phyloP scores from a whole-genome alignment of 2,113 vertebrate genomes.

The Bagarius yarrelli region DNA sequence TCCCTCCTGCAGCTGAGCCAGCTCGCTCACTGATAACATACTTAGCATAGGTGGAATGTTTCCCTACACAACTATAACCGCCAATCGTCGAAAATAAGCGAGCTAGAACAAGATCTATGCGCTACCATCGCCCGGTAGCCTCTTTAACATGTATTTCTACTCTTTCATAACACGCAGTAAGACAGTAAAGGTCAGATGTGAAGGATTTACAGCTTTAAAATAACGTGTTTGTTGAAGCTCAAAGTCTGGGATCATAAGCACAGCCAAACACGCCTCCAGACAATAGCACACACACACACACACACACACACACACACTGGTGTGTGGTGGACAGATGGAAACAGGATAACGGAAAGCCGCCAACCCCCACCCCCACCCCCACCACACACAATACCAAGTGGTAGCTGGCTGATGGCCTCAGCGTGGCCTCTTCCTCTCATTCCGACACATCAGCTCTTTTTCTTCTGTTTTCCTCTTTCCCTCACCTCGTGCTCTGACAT shows the following conservation, averaged over 20 bases:
- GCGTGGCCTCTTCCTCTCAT: conserved; percentile 37
- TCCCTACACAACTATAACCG: too few species aligned
- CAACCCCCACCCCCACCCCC: conserved; percentile 5
- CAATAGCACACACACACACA: neutral
- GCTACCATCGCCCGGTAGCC: too few species aligned
- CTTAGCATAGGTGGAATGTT: too few species aligned
- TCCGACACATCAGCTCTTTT: conserved; percentile 29
- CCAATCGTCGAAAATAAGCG: too few species aligned
- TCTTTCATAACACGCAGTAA: neutral
- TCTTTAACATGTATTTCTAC: neutral
- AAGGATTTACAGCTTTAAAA: neutral
- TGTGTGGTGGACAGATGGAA: conserved; percentile 31
- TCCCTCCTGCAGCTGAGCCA: too few species aligned
- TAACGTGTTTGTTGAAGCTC: neutral
- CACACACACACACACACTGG: conserved; percentile 27
- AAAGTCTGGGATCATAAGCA: neutral
- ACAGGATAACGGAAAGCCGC: conserved; percentile 30
- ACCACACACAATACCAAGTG: conserved; percentile 18
- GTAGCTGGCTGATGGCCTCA: conserved; percentile 27
- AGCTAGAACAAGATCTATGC: too few species aligned
- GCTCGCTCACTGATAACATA: too few species aligned
- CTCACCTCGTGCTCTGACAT: conserved; percentile 26
- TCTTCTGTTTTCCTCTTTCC: neutral
- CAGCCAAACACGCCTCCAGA: neutral
- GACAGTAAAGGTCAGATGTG: neutral